Conservation (phyloP, 2,888 invertebrate species). For the Leucophora obtusa region DNA sequence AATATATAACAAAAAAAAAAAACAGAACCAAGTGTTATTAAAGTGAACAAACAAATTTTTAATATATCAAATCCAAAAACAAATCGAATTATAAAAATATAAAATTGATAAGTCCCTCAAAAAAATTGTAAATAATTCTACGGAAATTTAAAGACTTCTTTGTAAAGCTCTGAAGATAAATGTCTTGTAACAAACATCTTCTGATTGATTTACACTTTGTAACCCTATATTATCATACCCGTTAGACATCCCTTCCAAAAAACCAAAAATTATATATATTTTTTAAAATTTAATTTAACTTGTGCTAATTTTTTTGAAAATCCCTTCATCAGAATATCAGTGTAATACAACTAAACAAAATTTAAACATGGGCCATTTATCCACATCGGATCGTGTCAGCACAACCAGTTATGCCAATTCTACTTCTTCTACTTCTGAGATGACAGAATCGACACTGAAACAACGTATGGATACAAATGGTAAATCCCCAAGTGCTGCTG, state of each 20-base stretch:
- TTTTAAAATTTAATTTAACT: neutral
- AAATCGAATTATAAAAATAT: no score
- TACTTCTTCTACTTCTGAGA: neutral
- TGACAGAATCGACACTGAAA: slow-evolving; percentile 38
- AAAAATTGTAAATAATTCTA: neutral
- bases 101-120: neutral
- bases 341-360: slow-evolving; percentile 15
- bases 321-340: slow-evolving; percentile 13
- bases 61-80: neutral
- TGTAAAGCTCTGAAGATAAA: neutral
- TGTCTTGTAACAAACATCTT: neutral
- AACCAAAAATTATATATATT: slow-evolving; percentile 6
- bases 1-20: slow-evolving; percentile 1
- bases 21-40: neutral
- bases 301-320: slow-evolving; percentile 37
- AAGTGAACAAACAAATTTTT: neutral
- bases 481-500: slow-evolving; percentile 50
- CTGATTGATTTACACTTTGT: slow-evolving; percentile 6
- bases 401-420: slow-evolving; percentile 60
- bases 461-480: slow-evolving; percentile 58
- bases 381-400: slow-evolving; percentile 75
- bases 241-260: neutral
- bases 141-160: neutral
- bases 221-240: neutral
- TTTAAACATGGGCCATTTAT: slow-evolving; percentile 75